Base-by-base conservation (phyloP, 2,888 invertebrate genomes). In the Eupithecia subfuscata region DNA sequence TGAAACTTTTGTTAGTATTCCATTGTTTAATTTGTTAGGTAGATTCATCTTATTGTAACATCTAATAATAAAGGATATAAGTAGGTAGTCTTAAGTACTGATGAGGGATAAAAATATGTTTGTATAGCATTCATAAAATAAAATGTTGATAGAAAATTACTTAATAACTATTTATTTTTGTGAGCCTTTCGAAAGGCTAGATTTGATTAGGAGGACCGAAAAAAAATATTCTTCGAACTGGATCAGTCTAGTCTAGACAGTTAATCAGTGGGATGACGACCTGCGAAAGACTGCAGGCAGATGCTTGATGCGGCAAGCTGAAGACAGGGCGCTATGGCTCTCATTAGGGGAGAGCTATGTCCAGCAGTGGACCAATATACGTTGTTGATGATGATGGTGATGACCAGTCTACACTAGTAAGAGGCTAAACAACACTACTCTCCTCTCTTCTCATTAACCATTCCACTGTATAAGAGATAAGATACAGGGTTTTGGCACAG, bases 401-500 rank as follows among this genome's bases (percentile, higher is more conserved):
- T 37, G 7, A 37, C 40, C 22, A 64, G 18, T 18, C 34, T 14
- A 25, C 22, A 60, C 25, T 11, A 56, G 22, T 56, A 56, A 56
- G 25, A 60, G 60, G 25, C 22, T 22, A 22, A 25, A 60, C 60
- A 60, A 60, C 25, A 14, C 25, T 6, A 60, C 37, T 67, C n/a
- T n/a, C 25, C 68, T 40, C 37, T 67, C n/a, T n/a, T 16, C 68
- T 40, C 68, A 68, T 25, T 68, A 68, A 68, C 40, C 18, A 64
- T 40, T 37, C 25, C 25, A 22, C 40, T 25, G 25, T 74, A 43
- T 48, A 67, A 56, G 6, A 75, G 71, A 71, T 72, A 69, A 52
- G 52, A 68, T 60, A 64, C 37, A 63, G 22, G 14, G 70, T 72
- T 77, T 77, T 75, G 70, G 74, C 77, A 75, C 56, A 70, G 69